Evolutionary conservation across 1,140 invertebrate genomes (phyloP), one percentile per base, ranked within the genome.

Genomic region (Drosophila pectinifera): DNA sequence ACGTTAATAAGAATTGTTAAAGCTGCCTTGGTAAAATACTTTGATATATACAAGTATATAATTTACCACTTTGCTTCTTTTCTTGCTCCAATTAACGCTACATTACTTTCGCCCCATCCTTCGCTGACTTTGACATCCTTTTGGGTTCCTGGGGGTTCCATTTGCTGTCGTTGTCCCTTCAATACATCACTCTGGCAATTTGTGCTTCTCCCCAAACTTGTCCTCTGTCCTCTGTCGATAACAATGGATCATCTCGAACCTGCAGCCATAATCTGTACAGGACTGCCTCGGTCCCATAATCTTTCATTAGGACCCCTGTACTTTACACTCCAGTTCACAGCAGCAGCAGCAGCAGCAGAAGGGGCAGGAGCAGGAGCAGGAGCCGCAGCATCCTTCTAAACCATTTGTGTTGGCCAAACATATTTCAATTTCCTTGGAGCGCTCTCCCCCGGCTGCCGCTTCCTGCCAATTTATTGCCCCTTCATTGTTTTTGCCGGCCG

Each of bases 341-440:
- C 46, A 56, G 43, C 14, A 24, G 42, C 42, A 43, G 42, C 42
- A 26, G 24, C n/a, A n/a, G n/a, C n/a, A n/a, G n/a, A n/a, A n/a
- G n/a, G 2, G 5, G 45, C 14, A 5, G 31, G 22, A 16, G 43
- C 1, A 6, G 45, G 0, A 3, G 18, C 6, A 24, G 43, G 2
- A 41, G 13, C 20, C 4, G 48, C 28, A 51, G 48, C 38, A 68
- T 77, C 55, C 73, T 77, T 86, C 39, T 81, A 86, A 79, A 79
- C 83, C 83, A 86, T 83, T 86, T 86, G 81, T 79, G 81, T 88
- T 76, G 65, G 34, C 55, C 62, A 24, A 77, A 89, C 72, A 88
- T 89, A 89, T 89, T 89, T 88, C 83, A 88, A 88, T 89, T 88
- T 83, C 73, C 75, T 62, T 76, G n/a, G 45, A 51, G 45, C 20